Evolutionary conservation across 2,113 vertebrate genomes (phyloP).

Genomic region (Ceyx margarethae): DNA sequence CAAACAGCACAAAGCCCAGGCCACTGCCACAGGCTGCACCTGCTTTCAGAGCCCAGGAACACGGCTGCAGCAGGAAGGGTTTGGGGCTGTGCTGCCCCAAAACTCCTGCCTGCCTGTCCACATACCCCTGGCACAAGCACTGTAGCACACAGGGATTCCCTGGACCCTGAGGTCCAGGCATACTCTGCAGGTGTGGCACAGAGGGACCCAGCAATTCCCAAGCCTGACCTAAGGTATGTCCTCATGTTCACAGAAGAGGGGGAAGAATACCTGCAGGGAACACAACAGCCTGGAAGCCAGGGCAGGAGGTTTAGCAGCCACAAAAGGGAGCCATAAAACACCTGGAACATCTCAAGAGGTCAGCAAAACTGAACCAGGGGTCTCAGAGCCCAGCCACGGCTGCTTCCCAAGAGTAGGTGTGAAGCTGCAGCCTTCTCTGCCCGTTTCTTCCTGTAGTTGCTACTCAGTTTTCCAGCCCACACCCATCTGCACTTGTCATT

Average conservation of each 20-base stretch:
- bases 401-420: fast-evolving
- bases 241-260: background rate
- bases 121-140: background rate
- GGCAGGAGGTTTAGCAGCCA: background rate
- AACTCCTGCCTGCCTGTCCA: background rate
- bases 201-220: background rate
- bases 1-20: background rate
- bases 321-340: fast-evolving
- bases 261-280: background rate
- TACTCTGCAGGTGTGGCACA: background rate
- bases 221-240: background rate
- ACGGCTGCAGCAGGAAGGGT: background rate
- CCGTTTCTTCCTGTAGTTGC: background rate
- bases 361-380: background rate
- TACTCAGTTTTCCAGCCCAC: background rate
- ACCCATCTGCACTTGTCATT: background rate
- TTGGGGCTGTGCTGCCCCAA: background rate
- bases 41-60: background rate
- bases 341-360: fast-evolving
- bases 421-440: background rate
- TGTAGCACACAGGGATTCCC: background rate
- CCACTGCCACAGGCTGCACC: background rate
- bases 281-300: background rate
- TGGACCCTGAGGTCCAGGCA: fast-evolving
- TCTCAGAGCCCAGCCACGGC: background rate